Conservation (phyloP, 2,113 vertebrate genomes). For the western clawed frog (Xenopus tropicalis) region UCB_Xtro_10.0 CM004445.2:111539501-111540000, state of each 20-base stretch:
- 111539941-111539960: conserved; percentile 90
- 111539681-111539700: conserved; percentile 96
- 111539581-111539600: conserved; percentile 87
- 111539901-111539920: conserved; percentile 86
- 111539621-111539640: conserved; percentile 85
- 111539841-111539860: conserved; percentile 89
- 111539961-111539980: conserved; percentile 84
- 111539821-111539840: conserved; percentile 94
- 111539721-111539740: conserved; percentile 89
- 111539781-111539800: conserved; percentile 90
- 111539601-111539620: conserved; percentile 82
- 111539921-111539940: conserved; percentile 86
- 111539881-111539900: conserved; percentile 93
- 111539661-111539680: conserved; percentile 91
- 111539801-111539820: conserved; percentile 87
- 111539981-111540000: conserved; percentile 88
- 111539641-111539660: conserved; percentile 89
- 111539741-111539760: conserved; percentile 90
- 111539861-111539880: conserved; percentile 91
- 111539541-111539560: conserved; percentile 74
- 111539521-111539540: conserved; percentile 82
- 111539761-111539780: conserved; percentile 92
- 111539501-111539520: conserved; percentile 78
- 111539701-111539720: conserved; percentile 92
- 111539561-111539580: conserved; percentile 85